A percentile compares a stretch with the other conserved stretches of the same genome.
Evolutionary conservation across 2,888 invertebrate species (phyloP).

Genomic region (Cantharis lateralis): DNA sequence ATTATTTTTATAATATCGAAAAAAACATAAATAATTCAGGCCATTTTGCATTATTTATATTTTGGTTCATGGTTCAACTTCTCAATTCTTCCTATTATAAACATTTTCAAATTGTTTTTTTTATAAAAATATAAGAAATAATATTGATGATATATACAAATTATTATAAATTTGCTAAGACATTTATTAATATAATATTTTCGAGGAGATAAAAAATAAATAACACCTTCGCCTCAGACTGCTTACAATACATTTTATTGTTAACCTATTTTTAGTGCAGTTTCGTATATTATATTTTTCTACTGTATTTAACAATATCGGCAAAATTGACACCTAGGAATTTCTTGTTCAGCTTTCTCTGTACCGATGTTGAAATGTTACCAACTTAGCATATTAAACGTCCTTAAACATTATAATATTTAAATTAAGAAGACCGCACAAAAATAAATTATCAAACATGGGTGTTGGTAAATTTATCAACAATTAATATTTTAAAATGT

Average conservation of each 20-base stretch:
- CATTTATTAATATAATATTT: background rate
- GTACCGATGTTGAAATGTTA: constrained; percentile 24
- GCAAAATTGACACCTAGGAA: constrained; percentile 14
- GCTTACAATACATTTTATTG: constrained; percentile 8
- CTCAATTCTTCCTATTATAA: background rate
- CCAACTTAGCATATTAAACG: constrained; percentile 14
- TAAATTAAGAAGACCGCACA: constrained; percentile 3
- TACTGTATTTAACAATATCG: constrained; percentile 9
- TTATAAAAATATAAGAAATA: background rate
- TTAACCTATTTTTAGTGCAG: constrained; percentile 20
- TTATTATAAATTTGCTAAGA: background rate
- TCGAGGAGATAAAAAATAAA: background rate
- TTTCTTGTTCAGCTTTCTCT: constrained; percentile 26
- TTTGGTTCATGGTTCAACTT: too few relatives aligned
- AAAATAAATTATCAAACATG: background rate
- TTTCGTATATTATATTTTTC: constrained; percentile 9
- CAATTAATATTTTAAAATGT: background rate
- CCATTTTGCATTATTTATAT: too few relatives aligned
- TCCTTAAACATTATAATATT: background rate
- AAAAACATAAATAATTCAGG: too few relatives aligned
- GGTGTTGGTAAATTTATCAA: background rate
- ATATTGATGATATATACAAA: background rate
- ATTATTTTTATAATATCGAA: too few relatives aligned
- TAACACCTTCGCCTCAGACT: constrained; percentile 4
- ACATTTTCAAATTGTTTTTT: background rate